Evolutionary conservation across 2,113 vertebrate genomes (phyloP).

Genomic region (Barnardius zonarius): DNA sequence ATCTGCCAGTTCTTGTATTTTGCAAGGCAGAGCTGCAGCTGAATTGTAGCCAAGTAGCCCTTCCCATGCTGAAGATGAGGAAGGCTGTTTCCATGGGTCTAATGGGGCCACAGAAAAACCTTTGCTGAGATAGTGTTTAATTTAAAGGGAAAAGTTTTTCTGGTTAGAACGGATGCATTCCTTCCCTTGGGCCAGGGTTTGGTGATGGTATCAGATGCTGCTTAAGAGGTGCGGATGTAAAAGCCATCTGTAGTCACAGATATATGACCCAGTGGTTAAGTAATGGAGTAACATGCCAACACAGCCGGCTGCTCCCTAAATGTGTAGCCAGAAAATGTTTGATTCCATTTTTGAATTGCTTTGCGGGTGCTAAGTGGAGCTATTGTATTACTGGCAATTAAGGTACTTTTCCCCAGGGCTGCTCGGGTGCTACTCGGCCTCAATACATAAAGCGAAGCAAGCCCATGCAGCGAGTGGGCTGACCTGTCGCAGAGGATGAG

Average conservation of each 20-base stretch:
- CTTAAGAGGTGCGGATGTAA: conserved; percentile 34
- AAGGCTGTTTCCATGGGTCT: neutral
- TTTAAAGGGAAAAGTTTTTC: conserved; percentile 29
- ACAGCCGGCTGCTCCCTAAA: conserved; percentile 36
- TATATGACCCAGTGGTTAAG: conserved; percentile 61
- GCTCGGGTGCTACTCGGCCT: neutral
- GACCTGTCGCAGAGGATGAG: neutral
- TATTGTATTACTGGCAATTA: conserved; percentile 60
- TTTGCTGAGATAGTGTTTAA: neutral
- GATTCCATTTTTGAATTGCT: conserved; percentile 61
- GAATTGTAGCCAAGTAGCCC: neutral
- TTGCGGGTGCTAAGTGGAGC: conserved; percentile 59
- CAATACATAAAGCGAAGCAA: accelerated
- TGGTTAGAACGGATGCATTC: neutral
- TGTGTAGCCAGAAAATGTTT: conserved; percentile 63
- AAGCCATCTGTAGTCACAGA: conserved; percentile 67
- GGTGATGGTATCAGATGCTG: conserved; percentile 50
- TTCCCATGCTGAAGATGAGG: neutral
- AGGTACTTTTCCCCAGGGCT: neutral
- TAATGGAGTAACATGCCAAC: conserved; percentile 60
- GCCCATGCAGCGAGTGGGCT: accelerated
- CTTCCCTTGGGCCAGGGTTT: neutral
- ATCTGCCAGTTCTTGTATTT: neutral
- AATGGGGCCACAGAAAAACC: neutral
- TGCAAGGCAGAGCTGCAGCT: neutral